Percentiles rank a stretch among this genome's conserved stretches.
Conservation (phyloP, 2,888 invertebrate genomes). For the Melanchra persicariae region DNA sequence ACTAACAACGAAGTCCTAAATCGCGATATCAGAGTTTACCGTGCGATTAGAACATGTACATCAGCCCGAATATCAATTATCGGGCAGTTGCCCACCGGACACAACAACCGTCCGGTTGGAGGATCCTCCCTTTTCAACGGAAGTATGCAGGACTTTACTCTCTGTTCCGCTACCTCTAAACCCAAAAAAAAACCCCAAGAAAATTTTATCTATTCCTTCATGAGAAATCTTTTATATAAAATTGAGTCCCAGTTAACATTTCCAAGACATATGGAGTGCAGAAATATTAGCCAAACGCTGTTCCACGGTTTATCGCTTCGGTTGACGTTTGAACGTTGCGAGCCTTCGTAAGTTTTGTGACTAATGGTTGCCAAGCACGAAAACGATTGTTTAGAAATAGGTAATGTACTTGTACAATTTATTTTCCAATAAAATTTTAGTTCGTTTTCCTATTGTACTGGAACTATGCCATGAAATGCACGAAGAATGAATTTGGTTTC, state of each 20-base stretch:
- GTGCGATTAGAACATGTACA: no score
- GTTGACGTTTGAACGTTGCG: conserved; percentile 72
- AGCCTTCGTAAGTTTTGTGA: conserved; percentile 69
- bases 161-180: no score
- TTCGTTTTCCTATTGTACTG: conserved; percentile 24
- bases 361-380: conserved; percentile 73
- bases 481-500: conserved; percentile 1
- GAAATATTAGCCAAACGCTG: conserved; percentile 58
- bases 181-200: no score
- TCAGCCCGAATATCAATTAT: no score
- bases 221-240: neutral
- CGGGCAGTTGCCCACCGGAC: no score
- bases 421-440: conserved; percentile 57
- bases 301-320: conserved; percentile 66
- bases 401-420: conserved; percentile 57
- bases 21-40: no score
- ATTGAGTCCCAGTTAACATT: conserved; percentile 2
- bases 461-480: conserved; percentile 30
- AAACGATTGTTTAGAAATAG: conserved; percentile 67
- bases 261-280: conserved; percentile 47
- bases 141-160: no score
- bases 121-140: no score
- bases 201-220: no score
- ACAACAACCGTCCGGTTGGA: no score
- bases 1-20: no score